Evolutionary conservation across 64 coral and sea anemone species (phyloP), one percentile per base, ranked within the genome.

Genomic region (Acropora yongei): DNA sequence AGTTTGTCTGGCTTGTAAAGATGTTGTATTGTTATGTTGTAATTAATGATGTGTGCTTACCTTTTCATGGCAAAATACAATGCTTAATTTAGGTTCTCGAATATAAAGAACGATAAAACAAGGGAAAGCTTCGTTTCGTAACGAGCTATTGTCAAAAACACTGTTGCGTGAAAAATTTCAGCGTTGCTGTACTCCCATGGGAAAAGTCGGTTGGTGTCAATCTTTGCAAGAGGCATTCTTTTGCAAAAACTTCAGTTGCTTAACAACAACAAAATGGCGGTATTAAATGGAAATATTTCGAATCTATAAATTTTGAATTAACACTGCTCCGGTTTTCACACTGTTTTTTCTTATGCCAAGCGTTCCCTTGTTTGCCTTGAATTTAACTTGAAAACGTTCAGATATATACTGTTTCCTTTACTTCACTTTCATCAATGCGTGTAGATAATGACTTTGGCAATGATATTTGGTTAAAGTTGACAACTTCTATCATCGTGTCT

Each of bases 11-110:
- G 30, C 30, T 30, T 30, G 30, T 30, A 30, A 30, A 30, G 30
- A 71, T 85, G 82, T 85, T 72, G 14, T 85, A 30, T 30, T 30
- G 30, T 85, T 85, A 85, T 85, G 82, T 85, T 85, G 82, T 85
- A 85, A 85, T 85, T 85, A 85, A 44, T 85, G 65, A 85, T 63
- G 45, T 20, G 5, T 55, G 4, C 45, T 85, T 48, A 16, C 44
- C 65, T 85, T 49, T 85, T 58, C 82, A 48, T 69, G 13, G 82
- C 61, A 65, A 49, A 58, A 20, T 2, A 85, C 82, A 85, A 85
- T 85, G 6, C 16, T 85, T 85, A 71, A 85, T 85, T 44, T 71
- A 72, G 17, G 44, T 16, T 2, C 2, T 45, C 48, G 60, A 14
- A 63, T 13, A 10, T 63, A 65, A 71, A 47, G 41, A 1, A 72